A percentile compares a stretch with the other conserved stretches of the same genome.
Evolutionary conservation across 2,888 invertebrate genomes (phyloP).

Genomic region (Ormyrus thymus): DNA sequence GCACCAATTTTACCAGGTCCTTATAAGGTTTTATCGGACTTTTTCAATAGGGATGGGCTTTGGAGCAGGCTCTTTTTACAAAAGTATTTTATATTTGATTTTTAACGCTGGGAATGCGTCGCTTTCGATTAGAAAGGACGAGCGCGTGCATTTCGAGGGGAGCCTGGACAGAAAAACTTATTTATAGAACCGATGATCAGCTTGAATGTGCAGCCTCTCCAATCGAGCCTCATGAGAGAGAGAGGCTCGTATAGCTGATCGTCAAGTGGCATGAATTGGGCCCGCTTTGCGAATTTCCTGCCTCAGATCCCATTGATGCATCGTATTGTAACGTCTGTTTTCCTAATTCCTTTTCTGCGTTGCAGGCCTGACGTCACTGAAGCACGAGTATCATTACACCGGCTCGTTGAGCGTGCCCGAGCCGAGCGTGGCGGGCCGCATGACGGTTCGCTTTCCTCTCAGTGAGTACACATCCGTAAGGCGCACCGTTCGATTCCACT

Average conservation of each 20-base stretch:
- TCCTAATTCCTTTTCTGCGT: slow-evolving; percentile 57
- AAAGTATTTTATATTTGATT: too few relatives aligned
- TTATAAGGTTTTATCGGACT: too few relatives aligned
- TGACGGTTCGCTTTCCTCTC: slow-evolving; percentile 86
- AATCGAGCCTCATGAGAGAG: too few relatives aligned
- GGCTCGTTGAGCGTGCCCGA: slow-evolving; percentile 83
- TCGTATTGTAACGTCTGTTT: slow-evolving; percentile 2
- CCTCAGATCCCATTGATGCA: background rate
- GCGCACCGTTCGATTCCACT: background rate
- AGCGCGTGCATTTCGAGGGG: too few relatives aligned
- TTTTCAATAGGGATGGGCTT: too few relatives aligned
- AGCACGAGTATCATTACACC: slow-evolving; percentile 87
- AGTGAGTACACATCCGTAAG: slow-evolving; percentile 80
- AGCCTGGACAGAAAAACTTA: too few relatives aligned
- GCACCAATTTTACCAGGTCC: too few relatives aligned
- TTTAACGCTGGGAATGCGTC: too few relatives aligned
- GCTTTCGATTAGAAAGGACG: too few relatives aligned
- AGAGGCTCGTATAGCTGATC: background rate
- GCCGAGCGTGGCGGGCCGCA: slow-evolving; percentile 80
- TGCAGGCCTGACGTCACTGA: slow-evolving; percentile 82
- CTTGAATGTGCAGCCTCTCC: too few relatives aligned
- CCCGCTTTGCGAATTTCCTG: slow-evolving; percentile 31
- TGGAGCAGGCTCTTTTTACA: too few relatives aligned
- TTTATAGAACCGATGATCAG: too few relatives aligned
- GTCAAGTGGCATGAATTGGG: slow-evolving; percentile 68